These are phyloP conservation scores for Pristionchus fissidentatus DNA, from an alignment of 2,888 invertebrate genomes.

Conservation along the genomic window DNA sequence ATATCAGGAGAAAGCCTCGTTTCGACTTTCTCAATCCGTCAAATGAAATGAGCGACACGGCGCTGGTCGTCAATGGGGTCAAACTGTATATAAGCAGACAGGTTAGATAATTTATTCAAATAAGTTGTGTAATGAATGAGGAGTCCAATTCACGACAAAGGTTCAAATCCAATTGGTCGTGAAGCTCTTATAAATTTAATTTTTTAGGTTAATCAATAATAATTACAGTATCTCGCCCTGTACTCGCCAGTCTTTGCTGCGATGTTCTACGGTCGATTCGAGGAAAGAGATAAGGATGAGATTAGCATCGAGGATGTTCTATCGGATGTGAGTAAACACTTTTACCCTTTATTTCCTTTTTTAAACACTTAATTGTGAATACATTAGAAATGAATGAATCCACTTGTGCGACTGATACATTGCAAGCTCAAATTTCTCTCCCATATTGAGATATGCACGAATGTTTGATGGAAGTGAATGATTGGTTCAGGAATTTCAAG, in stretches of 20 bases:
- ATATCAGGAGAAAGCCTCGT: conserved; percentile 58
- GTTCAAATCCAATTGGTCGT: neutral
- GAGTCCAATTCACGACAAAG: neutral
- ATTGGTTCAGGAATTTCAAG: conserved; percentile 74
- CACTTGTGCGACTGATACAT: neutral
- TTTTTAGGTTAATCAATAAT: too few relatives aligned
- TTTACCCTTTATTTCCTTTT: neutral
- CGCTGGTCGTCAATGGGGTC: conserved; percentile 69
- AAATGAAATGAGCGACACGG: conserved; percentile 62
- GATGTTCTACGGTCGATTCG: conserved; percentile 71
- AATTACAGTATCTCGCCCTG: conserved; percentile 72
- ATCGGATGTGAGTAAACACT: conserved; percentile 49
- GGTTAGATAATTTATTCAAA: conserved; percentile 50
- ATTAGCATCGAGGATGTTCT: conserved; percentile 68
- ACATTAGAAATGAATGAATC: too few relatives aligned
- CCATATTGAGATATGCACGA: too few relatives aligned
- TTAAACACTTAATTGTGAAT: too few relatives aligned
- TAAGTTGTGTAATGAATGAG: neutral
- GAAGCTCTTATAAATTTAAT: too few relatives aligned
- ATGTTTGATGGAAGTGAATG: too few relatives aligned
- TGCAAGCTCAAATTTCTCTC: too few relatives aligned
- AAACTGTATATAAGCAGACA: conserved; percentile 69
- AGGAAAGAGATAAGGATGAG: conserved; percentile 68
- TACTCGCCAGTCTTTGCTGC: conserved; percentile 73
- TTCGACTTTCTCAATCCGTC: conserved; percentile 67